These are phyloP conservation scores for Anguilla rostrata DNA, from an alignment of 2,113 vertebrate species.

Conservation along the genomic window DNA sequence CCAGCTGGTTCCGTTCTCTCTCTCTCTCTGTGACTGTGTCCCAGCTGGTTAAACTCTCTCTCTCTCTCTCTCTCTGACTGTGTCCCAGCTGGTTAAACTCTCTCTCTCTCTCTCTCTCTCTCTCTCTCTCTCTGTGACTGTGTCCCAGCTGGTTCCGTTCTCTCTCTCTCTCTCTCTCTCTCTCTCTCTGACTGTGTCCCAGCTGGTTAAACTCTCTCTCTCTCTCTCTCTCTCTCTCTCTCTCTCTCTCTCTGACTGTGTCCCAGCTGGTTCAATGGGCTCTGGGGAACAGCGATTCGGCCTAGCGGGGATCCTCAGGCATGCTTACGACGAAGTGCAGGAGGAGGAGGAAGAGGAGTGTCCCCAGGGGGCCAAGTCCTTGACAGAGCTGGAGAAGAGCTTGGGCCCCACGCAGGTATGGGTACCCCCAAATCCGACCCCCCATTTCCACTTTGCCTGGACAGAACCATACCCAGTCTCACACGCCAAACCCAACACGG, in stretches of 20 bases:
- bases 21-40: no score
- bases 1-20: no score
- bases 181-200: slow-evolving; percentile 21
- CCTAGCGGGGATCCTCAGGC: slow-evolving; percentile 76
- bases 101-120: no score
- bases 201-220: no score
- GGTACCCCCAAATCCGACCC: neutral
- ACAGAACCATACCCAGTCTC: no score
- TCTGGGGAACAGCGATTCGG: slow-evolving; percentile 70
- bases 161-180: neutral
- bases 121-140: slow-evolving; percentile 9
- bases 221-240: no score
- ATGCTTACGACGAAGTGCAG: slow-evolving; percentile 72
- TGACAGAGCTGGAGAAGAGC: slow-evolving; percentile 74
- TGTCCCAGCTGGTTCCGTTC: slow-evolving; percentile 61
- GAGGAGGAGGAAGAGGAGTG: slow-evolving; percentile 51
- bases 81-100: no score
- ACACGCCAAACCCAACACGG: no score
- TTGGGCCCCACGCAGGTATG: slow-evolving; percentile 64
- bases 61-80: no score
- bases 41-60: no score
- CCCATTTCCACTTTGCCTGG: no score
- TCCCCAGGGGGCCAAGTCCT: slow-evolving; percentile 58
- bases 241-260: slow-evolving; percentile 8
- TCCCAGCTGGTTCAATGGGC: slow-evolving; percentile 70